Conservation (phyloP, 2,113 vertebrate genomes). For the Bambusicola thoracicus region DNA sequence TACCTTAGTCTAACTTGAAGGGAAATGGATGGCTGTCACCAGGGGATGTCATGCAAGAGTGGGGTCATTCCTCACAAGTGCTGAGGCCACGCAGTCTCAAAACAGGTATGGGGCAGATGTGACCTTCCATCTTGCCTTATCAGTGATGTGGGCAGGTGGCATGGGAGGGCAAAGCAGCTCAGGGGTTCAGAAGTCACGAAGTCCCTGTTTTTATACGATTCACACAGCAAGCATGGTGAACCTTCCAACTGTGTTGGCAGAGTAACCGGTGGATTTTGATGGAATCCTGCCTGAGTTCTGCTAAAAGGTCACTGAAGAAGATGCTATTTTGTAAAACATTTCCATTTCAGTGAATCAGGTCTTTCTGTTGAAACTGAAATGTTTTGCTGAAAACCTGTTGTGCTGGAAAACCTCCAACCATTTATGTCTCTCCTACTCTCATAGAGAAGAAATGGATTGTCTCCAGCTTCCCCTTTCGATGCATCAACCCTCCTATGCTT, state of each 20-base stretch:
- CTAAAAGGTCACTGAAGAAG: slow-evolving; percentile 38
- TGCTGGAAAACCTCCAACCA: slow-evolving; percentile 56
- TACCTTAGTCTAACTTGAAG: background rate
- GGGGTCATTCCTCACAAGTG: background rate
- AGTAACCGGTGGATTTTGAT: slow-evolving; percentile 7
- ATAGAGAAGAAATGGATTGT: slow-evolving; percentile 1
- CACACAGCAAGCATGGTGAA: background rate
- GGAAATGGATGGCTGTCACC: background rate
- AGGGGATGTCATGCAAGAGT: background rate
- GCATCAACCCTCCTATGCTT: slow-evolving; percentile 10
- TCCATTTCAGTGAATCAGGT: slow-evolving; percentile 59
- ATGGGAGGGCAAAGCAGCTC: background rate
- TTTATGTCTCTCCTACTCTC: slow-evolving; percentile 7
- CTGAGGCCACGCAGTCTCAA: background rate
- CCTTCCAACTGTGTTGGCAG: background rate
- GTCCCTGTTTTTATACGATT: background rate
- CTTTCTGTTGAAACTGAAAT: slow-evolving; percentile 52
- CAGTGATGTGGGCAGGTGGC: background rate
- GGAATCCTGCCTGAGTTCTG: slow-evolving; percentile 25
- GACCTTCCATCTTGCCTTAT: background rate
- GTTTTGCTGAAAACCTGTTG: slow-evolving; percentile 63
- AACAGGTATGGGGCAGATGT: background rate
- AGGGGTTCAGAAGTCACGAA: background rate
- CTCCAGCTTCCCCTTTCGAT: background rate
- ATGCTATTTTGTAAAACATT: slow-evolving; percentile 66